Evolutionary conservation across 2,888 invertebrate species (phyloP).

Genomic region (Papilio protenor): DNA sequence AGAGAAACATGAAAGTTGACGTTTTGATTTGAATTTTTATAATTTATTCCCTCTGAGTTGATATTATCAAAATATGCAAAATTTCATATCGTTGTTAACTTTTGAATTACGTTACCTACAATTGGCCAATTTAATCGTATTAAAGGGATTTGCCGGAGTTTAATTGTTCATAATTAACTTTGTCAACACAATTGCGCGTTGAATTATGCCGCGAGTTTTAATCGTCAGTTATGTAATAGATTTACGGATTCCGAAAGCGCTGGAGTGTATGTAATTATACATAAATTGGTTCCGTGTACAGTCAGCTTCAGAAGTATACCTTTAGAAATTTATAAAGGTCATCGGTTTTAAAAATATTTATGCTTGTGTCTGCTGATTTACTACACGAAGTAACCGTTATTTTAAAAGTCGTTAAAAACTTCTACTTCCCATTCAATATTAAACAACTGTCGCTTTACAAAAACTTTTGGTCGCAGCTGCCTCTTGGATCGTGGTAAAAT

Average conservation of each 20-base stretch:
- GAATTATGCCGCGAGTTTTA: constrained; percentile 9
- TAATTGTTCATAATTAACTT: constrained; percentile 14
- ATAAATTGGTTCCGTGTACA: background rate
- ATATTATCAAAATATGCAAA: too few relatives aligned
- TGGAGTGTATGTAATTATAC: background rate
- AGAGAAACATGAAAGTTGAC: too few relatives aligned
- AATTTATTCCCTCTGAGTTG: too few relatives aligned
- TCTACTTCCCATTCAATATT: background rate
- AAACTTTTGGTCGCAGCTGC: constrained; percentile 6
- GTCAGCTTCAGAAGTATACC: background rate
- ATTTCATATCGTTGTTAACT: background rate
- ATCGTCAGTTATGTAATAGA: constrained; percentile 22
- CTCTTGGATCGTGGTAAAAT: background rate
- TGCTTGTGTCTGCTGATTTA: background rate
- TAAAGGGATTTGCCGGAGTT: background rate
- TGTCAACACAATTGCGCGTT: constrained; percentile 15
- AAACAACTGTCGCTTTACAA: constrained; percentile 2
- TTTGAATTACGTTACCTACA: background rate
- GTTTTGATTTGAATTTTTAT: too few relatives aligned
- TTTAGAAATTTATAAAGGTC: too few relatives aligned
- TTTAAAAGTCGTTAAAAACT: background rate
- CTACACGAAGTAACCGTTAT: background rate
- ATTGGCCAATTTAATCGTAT: background rate
- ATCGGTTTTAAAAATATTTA: too few relatives aligned
- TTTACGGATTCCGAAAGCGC: constrained; percentile 4